Evolutionary conservation across 2,797 vertebrate genomes (phyloP), one percentile per base, ranked within the genome.

Genomic region (Hydrolagus colliei): DNA sequence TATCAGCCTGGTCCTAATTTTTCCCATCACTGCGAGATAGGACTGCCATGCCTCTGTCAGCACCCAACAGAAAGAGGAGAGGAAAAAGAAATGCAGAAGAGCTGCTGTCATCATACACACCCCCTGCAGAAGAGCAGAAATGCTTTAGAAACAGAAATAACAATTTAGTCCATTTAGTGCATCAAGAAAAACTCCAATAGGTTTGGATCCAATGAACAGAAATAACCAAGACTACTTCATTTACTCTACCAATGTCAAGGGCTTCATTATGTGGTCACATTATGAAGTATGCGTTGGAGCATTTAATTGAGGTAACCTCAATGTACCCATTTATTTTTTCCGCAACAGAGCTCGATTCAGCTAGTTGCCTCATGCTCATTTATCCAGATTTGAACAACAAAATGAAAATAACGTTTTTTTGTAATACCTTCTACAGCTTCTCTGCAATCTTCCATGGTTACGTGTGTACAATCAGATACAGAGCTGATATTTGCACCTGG

Each of bases 11-110:
- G 96, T 95, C 88, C 97, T 96, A 93, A 98, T 96, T 93, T 97
- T 96, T 90, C 98, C 97, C 41, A 97, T 96, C 90, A 99, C 97
- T 0, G 98, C 97, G 92, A 99, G 94, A 92, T 98, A 99, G 89
- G 98, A 99, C 92, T 99, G 98, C 98, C 97, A 99, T 63, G 98
- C 98, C 91, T 99, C 98, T 0, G 98, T 99, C 91, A 99, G 95
- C 92, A 99, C 97, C 97, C 98, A 99, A 93, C 98, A 99, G 93
- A 99, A 99, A 86, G 98, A 99, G 0, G 97, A 97, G 92, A 99
- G 94, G 93, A 99, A 99, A 94, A 99, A 99, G 93, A 99, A 99
- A 90, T 99, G 98, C 89, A 99, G 93, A 92, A 98, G 99, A 88
- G 97, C 98, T 0, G 98, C 98, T 0, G 96, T 98, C 93, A 99